Conservation (phyloP, 2,888 invertebrate species). For the Ypsolopha scabrella region DNA sequence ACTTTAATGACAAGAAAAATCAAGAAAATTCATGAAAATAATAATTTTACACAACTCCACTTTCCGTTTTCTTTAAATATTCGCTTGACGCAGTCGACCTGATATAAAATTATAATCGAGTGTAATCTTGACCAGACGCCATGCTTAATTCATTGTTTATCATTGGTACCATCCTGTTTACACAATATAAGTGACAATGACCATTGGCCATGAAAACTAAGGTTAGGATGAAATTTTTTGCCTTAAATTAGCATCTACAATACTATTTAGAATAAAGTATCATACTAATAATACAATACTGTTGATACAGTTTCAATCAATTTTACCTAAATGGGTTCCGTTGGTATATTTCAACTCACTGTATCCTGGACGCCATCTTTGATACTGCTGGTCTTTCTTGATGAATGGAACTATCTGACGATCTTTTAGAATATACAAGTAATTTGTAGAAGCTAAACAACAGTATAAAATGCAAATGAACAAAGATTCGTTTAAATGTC, state of each 20-base stretch:
- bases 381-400: no score
- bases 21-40: no score
- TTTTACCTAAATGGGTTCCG: neutral
- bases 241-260: neutral
- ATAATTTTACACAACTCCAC: no score
- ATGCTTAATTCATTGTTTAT: constrained; percentile 48
- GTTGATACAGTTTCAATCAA: neutral
- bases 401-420: no score
- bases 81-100: constrained; percentile 24
- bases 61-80: no score
- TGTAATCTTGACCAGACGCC: constrained; percentile 17
- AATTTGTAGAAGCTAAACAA: no score
- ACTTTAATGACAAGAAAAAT: no score
- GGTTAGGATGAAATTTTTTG: neutral
- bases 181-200: constrained; percentile 21
- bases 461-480: no score
- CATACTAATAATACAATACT: neutral
- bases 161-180: neutral
- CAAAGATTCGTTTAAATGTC: no score
- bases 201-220: constrained; percentile 27
- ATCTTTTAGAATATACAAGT: no score
- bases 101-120: constrained; percentile 48
- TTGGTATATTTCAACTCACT: no score
- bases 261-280: neutral
- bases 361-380: no score